Base-by-base conservation (phyloP, 2,113 vertebrate genomes). In the Entomyzon cyanotis region DNA sequence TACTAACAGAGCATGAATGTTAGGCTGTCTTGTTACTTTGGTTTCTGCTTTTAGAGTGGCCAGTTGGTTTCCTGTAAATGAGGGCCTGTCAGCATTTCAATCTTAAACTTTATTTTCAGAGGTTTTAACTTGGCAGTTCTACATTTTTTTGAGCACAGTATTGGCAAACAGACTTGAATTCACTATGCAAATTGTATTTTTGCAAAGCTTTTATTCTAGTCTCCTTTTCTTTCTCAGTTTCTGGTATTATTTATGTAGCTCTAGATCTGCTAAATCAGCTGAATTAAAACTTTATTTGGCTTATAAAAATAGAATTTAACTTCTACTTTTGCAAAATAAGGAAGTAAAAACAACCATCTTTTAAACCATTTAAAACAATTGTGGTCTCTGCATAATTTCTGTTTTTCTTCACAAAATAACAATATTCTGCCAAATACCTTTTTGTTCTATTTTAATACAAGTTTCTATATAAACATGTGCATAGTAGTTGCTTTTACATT, bases 251-350 rank as follows among this genome's bases (percentile, higher is more conserved):
- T 87, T 90, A 41, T 69, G 21, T 95, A 91, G 58, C 58, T 87
- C 58, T 64, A 85, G 25, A 58, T 52, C 55, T 94, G 89, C 86
- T 88, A 83, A 83, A 80, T 94, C 63, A 77, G 86, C 91, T 95
- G 35, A 89, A 84, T 86, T 84, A 78, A 71, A 89, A 68, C 52
- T 84, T 95, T 56, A 19, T 76, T 79, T 94, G 58, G 35, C n/a
- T 63, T 65, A 78, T 85, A 69, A 80, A 96, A 82, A 47, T 44
- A 60, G 42, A 67, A 68, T 83, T 64, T 73, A 82, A 71, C 35
- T 89, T 93, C 35, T 62, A 75, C 53, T 11, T 92, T 88, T 89
- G 33, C 41, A 89, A 84, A 92, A 91, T 68, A 73, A 90, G 68
- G 59, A 89, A 67, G 16, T 67, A 14, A 53, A 77, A 91, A 37